phyloP scores from a whole-genome alignment of 2,797 vertebrate genomes.

The Aldrovandia affinis region DNA sequence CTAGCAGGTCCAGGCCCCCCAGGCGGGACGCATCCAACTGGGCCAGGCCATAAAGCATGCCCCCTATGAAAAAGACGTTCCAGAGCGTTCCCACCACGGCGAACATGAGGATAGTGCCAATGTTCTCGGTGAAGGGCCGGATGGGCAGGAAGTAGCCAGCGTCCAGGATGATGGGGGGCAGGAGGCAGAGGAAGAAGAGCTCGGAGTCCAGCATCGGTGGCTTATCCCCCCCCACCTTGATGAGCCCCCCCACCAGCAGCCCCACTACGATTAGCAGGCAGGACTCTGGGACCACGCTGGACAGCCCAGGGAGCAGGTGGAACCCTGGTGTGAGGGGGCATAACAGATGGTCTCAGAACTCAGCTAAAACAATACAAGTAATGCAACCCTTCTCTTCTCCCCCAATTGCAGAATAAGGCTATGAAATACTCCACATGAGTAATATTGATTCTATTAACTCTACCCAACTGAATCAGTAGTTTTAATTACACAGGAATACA shows the following conservation, averaged over 20 bases:
- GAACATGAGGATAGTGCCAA: conserved; percentile 97
- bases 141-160: conserved; percentile 96
- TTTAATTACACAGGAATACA: too few relatives aligned
- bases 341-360: not conserved
- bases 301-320: conserved; percentile 86
- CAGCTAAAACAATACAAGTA: not conserved
- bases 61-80: conserved; percentile 93
- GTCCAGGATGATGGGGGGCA: conserved; percentile 96
- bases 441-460: not conserved
- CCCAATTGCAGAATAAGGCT: not conserved
- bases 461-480: not conserved
- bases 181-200: conserved; percentile 91
- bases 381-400: not conserved
- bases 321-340: conserved; percentile 75
- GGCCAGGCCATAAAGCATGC: conserved; percentile 85
- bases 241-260: conserved; percentile 89
- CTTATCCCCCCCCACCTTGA: conserved; percentile 81
- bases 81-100: conserved; percentile 94
- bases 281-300: conserved; percentile 88
- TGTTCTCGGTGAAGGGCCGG: conserved; percentile 92
- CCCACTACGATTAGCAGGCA: conserved; percentile 94
- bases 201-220: conserved; percentile 83
- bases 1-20: conserved; percentile 76
- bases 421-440: not conserved
- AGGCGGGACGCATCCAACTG: conserved; percentile 76